phyloP scores from a whole-genome alignment of 2,888 invertebrate genomes.

The Saturnia japonica region DNA sequence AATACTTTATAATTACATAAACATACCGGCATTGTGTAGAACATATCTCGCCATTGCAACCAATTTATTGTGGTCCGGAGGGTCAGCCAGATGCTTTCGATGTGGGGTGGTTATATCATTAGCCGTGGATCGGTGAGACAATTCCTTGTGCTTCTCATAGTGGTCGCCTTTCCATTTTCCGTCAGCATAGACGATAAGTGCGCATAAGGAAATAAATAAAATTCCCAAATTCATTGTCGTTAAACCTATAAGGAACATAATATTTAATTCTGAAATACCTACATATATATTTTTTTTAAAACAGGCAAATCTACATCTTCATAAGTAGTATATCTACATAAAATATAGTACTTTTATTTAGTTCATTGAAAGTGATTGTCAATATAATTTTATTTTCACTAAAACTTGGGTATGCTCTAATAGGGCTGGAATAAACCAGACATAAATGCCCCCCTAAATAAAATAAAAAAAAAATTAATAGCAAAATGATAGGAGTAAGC shows the following conservation, averaged over 20 bases:
- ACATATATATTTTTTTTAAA: background rate
- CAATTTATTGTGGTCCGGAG: slow-evolving; percentile 83
- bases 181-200: slow-evolving; percentile 38
- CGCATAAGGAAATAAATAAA: slow-evolving; percentile 35
- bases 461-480: no score
- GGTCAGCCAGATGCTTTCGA: slow-evolving; percentile 45
- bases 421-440: no score
- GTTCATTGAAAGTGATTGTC: background rate
- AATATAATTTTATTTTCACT: background rate
- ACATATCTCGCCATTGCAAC: slow-evolving; percentile 88
- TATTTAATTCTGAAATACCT: background rate
- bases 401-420: no score
- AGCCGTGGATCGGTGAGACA: slow-evolving; percentile 36
- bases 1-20: background rate
- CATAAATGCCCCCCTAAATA: no score
- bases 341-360: no score
- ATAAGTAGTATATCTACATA: no score
- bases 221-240: slow-evolving; percentile 45
- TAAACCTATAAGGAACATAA: slow-evolving; percentile 22
- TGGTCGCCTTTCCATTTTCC: slow-evolving; percentile 39
- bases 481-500: background rate
- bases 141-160: slow-evolving; percentile 25
- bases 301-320: background rate
- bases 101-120: slow-evolving; percentile 50
- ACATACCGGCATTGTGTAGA: slow-evolving; percentile 85